Base-by-base conservation (phyloP, 1,140 invertebrate genomes). In the Drosophila subobscura region DNA sequence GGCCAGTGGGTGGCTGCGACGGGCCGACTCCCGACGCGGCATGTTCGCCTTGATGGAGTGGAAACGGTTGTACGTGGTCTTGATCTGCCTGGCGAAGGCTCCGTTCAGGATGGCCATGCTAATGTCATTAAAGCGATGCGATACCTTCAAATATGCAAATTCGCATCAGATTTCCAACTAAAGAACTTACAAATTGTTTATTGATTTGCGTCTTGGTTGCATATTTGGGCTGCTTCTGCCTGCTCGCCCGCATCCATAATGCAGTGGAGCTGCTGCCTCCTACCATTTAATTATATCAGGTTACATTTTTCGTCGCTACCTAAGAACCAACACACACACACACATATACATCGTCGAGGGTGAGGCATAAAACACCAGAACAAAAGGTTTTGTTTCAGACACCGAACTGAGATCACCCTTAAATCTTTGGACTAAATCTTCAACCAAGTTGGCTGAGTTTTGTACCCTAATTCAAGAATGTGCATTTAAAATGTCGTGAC, bases 21-120 rank as follows among this genome's bases (percentile, higher is more conserved):
- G 93, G 1, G 96, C 96, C 8, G 96, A 97, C 91, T 97, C 97
- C 64, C 96, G 92, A 4, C 96, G 93, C 4, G 97, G 97, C 97
- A 97, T 97, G 92, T 96, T 96, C n/a, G 95, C 93, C 92, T 97
- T 97, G 60, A 97, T 97, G 57, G 93, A 92, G 91, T 97, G 96
- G 92, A 97, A 97, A 76, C 95, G 93, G 86, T 94, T 94, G 29
- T 96, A 92, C 94, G 96, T 96, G 86, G 96, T 95, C 70, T 94
- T 95, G 92, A 96, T 96, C 5, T 97, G 92, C 57, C 94, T 93
- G 91, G 96, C 94, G 92, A 97, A 97, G 25, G 96, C 95, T 12
- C 94, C 95, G 92, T 97, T 97, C 58, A 97, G 92, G 63, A 96
- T 93, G 20, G 93, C 93, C 74, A 95, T 95, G 89, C 96, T 96